Evolutionary conservation across 2,113 vertebrate genomes (phyloP).

Genomic region (Empidonax alnorum): DNA sequence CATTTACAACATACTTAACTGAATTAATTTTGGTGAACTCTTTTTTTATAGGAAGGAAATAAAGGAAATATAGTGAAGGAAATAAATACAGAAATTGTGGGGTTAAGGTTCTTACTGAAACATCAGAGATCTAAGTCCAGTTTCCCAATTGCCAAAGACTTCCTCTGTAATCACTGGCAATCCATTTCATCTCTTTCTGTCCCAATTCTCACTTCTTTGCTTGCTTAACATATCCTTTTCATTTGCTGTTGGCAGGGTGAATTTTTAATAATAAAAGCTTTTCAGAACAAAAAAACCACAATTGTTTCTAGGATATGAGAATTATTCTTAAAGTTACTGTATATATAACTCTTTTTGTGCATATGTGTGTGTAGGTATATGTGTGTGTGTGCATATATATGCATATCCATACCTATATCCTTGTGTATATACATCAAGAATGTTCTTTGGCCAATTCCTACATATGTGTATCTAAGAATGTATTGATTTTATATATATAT

Average conservation of each 20-base stretch:
- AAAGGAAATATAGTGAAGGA: not conserved
- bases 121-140: not conserved
- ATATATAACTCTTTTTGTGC: not conserved
- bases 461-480: not conserved
- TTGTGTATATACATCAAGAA: not conserved
- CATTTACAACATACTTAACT: not conserved
- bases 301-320: not conserved
- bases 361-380: not conserved
- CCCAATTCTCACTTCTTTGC: not conserved
- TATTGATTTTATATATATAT: no score
- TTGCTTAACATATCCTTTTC: not conserved
- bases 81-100: not conserved
- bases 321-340: not conserved
- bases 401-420: not conserved
- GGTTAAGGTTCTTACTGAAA: not conserved
- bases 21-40: not conserved
- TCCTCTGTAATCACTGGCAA: not conserved
- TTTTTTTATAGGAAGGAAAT: not conserved
- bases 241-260: not conserved
- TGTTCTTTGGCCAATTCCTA: not conserved
- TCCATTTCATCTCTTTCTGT: not conserved
- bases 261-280: not conserved
- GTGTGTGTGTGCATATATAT: not conserved
- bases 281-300: not conserved
- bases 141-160: not conserved